Percentiles rank a stretch among this genome's conserved stretches.
Conservation (phyloP, 2,113 vertebrate species). For the Neolamprologus cancellatus region DNA sequence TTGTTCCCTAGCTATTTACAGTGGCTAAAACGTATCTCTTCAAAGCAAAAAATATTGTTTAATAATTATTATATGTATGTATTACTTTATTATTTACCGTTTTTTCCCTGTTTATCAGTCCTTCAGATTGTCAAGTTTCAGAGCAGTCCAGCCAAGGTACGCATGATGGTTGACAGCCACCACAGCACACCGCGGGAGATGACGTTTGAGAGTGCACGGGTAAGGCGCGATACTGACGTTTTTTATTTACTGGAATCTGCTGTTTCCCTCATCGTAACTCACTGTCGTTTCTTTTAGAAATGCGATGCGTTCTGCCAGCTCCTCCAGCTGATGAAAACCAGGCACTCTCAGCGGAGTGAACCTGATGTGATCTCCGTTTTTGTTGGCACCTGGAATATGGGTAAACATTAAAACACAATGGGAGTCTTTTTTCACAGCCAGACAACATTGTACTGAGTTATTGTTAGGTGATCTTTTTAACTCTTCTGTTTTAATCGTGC, state of each 20-base stretch:
- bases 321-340: slow-evolving; percentile 80
- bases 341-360: slow-evolving; percentile 71
- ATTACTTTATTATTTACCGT: rapidly evolving
- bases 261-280: not conserved
- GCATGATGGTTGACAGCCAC: slow-evolving; percentile 74
- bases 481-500: not conserved
- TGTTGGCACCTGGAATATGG: slow-evolving; percentile 87
- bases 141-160: slow-evolving; percentile 72
- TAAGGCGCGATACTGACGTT: slow-evolving; percentile 6
- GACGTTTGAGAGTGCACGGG: slow-evolving; percentile 73
- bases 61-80: not conserved
- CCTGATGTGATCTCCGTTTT: slow-evolving; percentile 82
- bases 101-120: slow-evolving; percentile 56
- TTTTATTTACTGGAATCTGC: not conserved
- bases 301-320: slow-evolving; percentile 82
- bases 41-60: not conserved
- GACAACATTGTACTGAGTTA: not conserved
- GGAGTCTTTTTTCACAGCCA: not conserved
- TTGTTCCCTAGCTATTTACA: not conserved
- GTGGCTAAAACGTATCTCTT: not conserved
- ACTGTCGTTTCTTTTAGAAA: slow-evolving; percentile 64
- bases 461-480: not conserved
- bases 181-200: slow-evolving; percentile 74
- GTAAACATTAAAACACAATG: slow-evolving; percentile 51
- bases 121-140: slow-evolving; percentile 83